Evolutionary conservation across 2,797 vertebrate species (phyloP), one percentile per base, ranked within the genome.

Genomic region (Eulemur albifrons): DNA sequence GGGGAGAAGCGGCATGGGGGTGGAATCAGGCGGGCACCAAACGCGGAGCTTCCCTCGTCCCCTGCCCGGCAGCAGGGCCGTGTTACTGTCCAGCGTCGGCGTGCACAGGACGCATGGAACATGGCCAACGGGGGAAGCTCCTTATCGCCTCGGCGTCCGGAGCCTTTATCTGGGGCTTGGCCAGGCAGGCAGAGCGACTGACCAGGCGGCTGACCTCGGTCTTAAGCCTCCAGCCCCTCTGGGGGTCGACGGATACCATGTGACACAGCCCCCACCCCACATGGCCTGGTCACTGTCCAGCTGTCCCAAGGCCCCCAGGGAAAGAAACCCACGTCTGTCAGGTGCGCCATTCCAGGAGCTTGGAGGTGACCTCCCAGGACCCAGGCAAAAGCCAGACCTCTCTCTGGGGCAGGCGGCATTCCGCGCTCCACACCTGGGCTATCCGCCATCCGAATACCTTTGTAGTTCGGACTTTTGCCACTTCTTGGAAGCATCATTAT

Each of bases 381-480:
- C 43, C 40, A 23, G 57, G 10, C 30, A 43, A 5, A 43, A 50
- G 27, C 38, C 81, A 76, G 18, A 12, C 20, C n/a, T 12, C 67
- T 45, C 30, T 12, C n/a, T 43, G 18, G 83, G 13, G 7, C 25
- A n/a, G 23, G 38, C 9, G 23, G 25, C 27, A 8, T 35, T 45
- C 67, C 35, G 9, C 20, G 7, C 75, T 21, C 7, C 48, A 23
- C 21, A 6, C 7, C 45, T 30, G 5, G 54, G 54, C 95, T 96
- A 94, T 96, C 97, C 88, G 45, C 84, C 95, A n/a, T 83, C 85
- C 70, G 63, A 79, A 50, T 52, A 87, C 81, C 69, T 94, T 65
- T 76, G 75, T 94, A 94, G 95, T 81, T 97, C 92, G 93, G 97
- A 97, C 96, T 97, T 96, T 92, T 94, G 75, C 45, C 85, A 59